A percentile compares a stretch with the other conserved stretches of the same genome.
Evolutionary conservation across 2,888 invertebrate species (phyloP).

Genomic region (Salticus scenicus): DNA sequence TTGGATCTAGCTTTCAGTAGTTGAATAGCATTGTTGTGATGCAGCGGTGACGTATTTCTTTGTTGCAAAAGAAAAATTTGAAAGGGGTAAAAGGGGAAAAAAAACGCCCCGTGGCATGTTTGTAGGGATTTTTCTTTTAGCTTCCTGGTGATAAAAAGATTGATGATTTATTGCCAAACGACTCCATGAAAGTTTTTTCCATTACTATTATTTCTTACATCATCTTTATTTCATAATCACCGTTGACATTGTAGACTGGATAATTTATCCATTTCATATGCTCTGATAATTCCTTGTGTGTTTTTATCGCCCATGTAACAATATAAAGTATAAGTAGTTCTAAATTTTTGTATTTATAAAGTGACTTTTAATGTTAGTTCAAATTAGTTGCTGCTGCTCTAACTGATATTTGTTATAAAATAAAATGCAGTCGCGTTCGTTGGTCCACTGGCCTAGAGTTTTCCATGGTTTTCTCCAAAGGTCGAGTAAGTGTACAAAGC

Average conservation of each 20-base stretch:
- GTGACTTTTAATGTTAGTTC: no score
- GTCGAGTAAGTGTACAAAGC: no score
- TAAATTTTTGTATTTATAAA: no score
- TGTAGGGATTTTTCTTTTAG: slow-evolving; percentile 23
- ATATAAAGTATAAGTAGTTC: no score
- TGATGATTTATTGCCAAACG: slow-evolving; percentile 44
- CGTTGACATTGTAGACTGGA: background rate
- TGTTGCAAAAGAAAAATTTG: slow-evolving; percentile 36
- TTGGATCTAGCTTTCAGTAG: slow-evolving; percentile 35
- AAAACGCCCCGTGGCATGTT: slow-evolving; percentile 24
- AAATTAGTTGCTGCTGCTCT: no score
- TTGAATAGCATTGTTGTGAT: slow-evolving; percentile 51
- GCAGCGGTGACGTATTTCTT: slow-evolving; percentile 46
- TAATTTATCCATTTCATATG: background rate
- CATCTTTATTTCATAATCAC: slow-evolving; percentile 13
- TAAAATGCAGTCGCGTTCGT: no score
- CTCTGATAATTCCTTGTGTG: background rate
- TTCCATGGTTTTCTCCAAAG: no score
- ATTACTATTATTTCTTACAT: no score
- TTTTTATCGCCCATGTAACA: no score
- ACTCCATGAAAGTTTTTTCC: slow-evolving; percentile 16
- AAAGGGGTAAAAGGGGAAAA: slow-evolving; percentile 16
- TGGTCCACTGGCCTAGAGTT: no score
- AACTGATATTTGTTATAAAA: no score
- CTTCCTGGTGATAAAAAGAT: background rate